Percentiles rank a stretch among this genome's conserved stretches.
These are phyloP conservation scores for Diarsia brunnea DNA, from an alignment of 2,888 invertebrate genomes.

Conservation along the genomic window DNA sequence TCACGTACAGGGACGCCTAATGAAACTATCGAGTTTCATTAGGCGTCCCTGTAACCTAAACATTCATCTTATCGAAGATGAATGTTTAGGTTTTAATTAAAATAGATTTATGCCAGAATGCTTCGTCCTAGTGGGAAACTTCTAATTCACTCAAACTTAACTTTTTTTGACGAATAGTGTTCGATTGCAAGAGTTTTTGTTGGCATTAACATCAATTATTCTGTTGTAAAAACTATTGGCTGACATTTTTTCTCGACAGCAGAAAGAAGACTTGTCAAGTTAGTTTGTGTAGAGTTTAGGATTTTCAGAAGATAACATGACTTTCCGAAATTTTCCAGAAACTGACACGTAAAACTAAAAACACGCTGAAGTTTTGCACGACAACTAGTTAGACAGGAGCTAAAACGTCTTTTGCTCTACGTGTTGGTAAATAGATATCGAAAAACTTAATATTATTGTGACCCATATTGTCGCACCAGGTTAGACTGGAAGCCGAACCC, in stretches of 20 bases:
- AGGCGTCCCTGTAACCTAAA: no score
- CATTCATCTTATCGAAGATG: no score
- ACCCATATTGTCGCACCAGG: no score
- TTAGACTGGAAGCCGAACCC: not conserved
- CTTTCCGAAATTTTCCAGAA: constrained; percentile 2
- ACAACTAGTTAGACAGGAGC: no score
- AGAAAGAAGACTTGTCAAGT: not conserved
- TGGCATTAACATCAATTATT: not conserved
- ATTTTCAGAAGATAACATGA: constrained; percentile 2
- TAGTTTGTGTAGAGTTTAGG: not conserved
- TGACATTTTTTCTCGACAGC: not conserved
- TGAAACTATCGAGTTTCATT: constrained; percentile 84
- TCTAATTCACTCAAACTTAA: not conserved
- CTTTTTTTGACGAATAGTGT: not conserved
- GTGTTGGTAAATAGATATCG: no score
- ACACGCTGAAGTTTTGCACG: not conserved
- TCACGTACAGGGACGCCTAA: constrained; percentile 81
- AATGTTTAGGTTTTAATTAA: constrained; percentile 83
- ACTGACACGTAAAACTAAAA: not conserved
- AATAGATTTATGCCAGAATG: constrained; percentile 79
- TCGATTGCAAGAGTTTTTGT: not conserved
- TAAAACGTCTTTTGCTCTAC: no score
- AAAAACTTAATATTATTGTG: no score
- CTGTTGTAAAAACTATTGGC: constrained; percentile 4
- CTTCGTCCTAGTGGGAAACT: constrained; percentile 42